phyloP scores from a whole-genome alignment of 2,888 invertebrate species.

The Carterocephalus palaemon region DNA sequence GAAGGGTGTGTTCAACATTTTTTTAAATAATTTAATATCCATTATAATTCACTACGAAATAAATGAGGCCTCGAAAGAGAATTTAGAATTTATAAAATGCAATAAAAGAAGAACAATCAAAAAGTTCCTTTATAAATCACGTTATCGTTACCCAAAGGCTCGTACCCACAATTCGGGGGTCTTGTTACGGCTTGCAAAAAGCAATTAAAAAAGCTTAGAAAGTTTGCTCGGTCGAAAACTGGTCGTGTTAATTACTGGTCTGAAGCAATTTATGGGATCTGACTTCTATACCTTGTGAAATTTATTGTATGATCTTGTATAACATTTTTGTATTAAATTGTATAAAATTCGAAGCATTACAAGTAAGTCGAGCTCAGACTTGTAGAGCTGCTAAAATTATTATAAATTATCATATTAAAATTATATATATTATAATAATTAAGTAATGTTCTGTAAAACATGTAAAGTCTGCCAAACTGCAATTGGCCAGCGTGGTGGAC shows the following conservation, averaged over 20 bases:
- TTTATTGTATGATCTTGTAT: too few species aligned
- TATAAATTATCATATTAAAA: too few species aligned
- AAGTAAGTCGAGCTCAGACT: too few species aligned
- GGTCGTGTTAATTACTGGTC: too few species aligned
- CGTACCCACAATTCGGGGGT: constrained; percentile 4
- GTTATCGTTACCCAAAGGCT: constrained; percentile 5
- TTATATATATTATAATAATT: too few species aligned
- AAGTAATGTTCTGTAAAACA: too few species aligned
- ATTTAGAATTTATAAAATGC: background rate
- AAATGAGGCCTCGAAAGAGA: constrained; percentile 2
- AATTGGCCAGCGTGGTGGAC: too few species aligned
- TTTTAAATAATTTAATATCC: constrained; percentile 6
- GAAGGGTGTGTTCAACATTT: constrained; percentile 5
- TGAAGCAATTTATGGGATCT: background rate
- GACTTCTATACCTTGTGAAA: background rate
- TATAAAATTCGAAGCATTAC: too few species aligned
- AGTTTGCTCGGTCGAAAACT: too few species aligned
- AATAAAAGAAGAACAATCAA: constrained; percentile 14
- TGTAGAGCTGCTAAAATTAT: too few species aligned
- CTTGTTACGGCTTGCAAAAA: constrained; percentile 14
- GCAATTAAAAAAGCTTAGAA: constrained; percentile 1
- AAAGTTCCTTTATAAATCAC: constrained; percentile 8
- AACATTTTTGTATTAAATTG: too few species aligned
- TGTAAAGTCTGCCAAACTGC: too few species aligned
- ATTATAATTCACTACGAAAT: constrained; percentile 7